phyloP scores from a whole-genome alignment of 1,140 invertebrate genomes.

The Hypothenemus hampei region DNA sequence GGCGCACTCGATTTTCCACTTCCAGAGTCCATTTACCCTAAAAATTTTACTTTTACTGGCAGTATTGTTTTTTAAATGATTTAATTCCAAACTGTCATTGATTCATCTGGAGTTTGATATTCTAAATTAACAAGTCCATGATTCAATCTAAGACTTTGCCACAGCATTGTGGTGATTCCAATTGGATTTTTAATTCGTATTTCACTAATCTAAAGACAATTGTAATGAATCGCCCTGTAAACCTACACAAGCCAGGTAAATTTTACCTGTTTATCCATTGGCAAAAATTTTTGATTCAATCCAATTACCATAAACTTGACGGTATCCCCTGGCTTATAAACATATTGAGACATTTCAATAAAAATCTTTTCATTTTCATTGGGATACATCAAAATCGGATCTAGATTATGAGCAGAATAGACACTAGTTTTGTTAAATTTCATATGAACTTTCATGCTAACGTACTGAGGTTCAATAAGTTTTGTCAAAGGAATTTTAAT shows the following conservation, averaged over 20 bases:
- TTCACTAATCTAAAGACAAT: slow-evolving; percentile 46
- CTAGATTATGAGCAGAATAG: slow-evolving; percentile 48
- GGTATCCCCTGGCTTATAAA: slow-evolving; percentile 61
- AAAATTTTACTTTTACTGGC: too few relatives aligned
- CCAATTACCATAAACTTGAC: slow-evolving; percentile 53
- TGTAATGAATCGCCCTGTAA: neutral
- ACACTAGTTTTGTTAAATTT: slow-evolving; percentile 43
- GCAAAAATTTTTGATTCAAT: slow-evolving; percentile 50
- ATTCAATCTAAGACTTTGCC: slow-evolving; percentile 51
- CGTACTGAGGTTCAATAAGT: slow-evolving; percentile 28
- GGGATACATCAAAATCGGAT: slow-evolving; percentile 49
- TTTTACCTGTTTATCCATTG: slow-evolving; percentile 46
- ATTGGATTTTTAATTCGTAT: slow-evolving; percentile 59
- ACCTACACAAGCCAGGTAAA: neutral
- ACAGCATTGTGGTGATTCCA: slow-evolving; percentile 54
- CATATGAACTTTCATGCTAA: slow-evolving; percentile 45
- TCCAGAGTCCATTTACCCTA: slow-evolving; percentile 57
- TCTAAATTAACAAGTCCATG: slow-evolving; percentile 53
- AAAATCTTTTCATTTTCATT: slow-evolving; percentile 46
- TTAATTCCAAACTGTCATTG: slow-evolving; percentile 50
- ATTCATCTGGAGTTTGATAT: slow-evolving; percentile 52
- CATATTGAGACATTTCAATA: slow-evolving; percentile 51
- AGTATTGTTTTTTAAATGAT: too few relatives aligned
- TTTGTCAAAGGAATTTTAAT: slow-evolving; percentile 29
- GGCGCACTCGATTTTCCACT: slow-evolving; percentile 48